These are phyloP conservation scores for Psammodynastes pulverulentus DNA, from an alignment of 2,113 vertebrate species.

Conservation along the genomic window DNA sequence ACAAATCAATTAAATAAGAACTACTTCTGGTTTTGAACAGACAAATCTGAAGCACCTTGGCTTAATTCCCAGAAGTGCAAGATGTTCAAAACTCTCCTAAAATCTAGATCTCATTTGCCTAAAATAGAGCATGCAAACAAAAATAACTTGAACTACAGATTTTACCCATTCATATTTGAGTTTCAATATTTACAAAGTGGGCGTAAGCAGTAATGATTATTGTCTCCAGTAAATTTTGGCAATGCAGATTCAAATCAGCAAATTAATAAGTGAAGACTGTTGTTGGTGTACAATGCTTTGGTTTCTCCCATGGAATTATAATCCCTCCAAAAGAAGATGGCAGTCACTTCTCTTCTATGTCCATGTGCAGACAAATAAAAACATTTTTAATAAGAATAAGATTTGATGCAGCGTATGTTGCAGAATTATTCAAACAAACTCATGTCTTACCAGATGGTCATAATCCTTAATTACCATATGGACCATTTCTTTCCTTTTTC, in stretches of 20 bases:
- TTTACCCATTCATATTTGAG: not conserved
- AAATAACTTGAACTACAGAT: slow-evolving; percentile 22
- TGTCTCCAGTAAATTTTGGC: not conserved
- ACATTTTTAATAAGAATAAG: slow-evolving; percentile 49
- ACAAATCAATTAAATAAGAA: slow-evolving; percentile 10
- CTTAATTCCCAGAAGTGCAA: slow-evolving; percentile 6
- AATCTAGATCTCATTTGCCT: slow-evolving; percentile 1
- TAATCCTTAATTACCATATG: slow-evolving; percentile 73
- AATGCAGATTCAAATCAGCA: rapidly evolving
- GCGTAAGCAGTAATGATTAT: slow-evolving; percentile 9
- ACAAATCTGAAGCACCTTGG: not conserved
- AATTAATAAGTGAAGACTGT: not conserved
- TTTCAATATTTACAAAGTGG: slow-evolving; percentile 30
- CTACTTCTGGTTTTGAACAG: slow-evolving; percentile 5
- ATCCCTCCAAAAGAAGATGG: slow-evolving; percentile 42
- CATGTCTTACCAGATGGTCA: slow-evolving; percentile 68
- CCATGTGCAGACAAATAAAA: slow-evolving; percentile 33
- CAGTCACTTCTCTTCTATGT: slow-evolving; percentile 15
- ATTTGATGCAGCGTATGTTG: slow-evolving; percentile 47
- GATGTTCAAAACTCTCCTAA: slow-evolving; percentile 13
- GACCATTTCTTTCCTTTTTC: slow-evolving; percentile 42
- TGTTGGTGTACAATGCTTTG: not conserved
- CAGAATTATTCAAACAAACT: slow-evolving; percentile 49
- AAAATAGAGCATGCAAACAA: slow-evolving; percentile 23
- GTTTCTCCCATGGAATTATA: slow-evolving; percentile 23